Base-by-base conservation (phyloP, 2,797 vertebrate species). In the Tangara arthus region DNA sequence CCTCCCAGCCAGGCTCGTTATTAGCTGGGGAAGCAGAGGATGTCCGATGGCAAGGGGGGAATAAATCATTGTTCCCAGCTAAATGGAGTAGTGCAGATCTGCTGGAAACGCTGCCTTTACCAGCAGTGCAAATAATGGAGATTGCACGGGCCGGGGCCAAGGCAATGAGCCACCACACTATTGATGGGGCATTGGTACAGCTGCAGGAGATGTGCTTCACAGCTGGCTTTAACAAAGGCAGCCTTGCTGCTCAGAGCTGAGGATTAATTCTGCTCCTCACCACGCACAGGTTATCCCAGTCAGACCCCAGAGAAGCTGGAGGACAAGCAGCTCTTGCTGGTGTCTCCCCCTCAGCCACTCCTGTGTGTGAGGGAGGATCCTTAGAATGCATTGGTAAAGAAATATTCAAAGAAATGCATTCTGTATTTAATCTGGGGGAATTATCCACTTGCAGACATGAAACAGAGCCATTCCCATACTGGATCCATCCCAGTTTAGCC, bases 61-160 rank as follows among this genome's bases (percentile, higher is more conserved):
- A 98, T 98, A 98, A 98, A 98, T 98, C 98, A 98, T 89, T 91
- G 96, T 98, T 97, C 98, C 97, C 97, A 52, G 98, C 98, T 98
- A 98, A 98, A 98, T 98, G 98, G 98, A 98, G 98, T 97, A 97
- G 97, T 93, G 98, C 95, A 11, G 98, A 98, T 98, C 97, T 97
- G 98, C 98, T 97, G 97, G 97, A 97, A 98, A 97, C 21, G 77
- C 94, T 39, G 95, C 97, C 96, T 98, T 97, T 94, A 91, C 96
- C 97, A 97, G 87, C 96, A 95, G 97, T 92, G 97, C 98, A 97
- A 97, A 97, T 98, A 98, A 98, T 96, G 97, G 97, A 95, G 97
- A 97, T 95, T 94, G 97, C 97, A 97, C 70, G 97, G 90, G 13
- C 97, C 11, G 80, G 95, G 97, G 96, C 96, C 97, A 97, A 95